Percentiles rank a stretch among this genome's conserved stretches.
Conservation (phyloP, 1,140 invertebrate genomes). For the Pantala flavescens region DNA sequence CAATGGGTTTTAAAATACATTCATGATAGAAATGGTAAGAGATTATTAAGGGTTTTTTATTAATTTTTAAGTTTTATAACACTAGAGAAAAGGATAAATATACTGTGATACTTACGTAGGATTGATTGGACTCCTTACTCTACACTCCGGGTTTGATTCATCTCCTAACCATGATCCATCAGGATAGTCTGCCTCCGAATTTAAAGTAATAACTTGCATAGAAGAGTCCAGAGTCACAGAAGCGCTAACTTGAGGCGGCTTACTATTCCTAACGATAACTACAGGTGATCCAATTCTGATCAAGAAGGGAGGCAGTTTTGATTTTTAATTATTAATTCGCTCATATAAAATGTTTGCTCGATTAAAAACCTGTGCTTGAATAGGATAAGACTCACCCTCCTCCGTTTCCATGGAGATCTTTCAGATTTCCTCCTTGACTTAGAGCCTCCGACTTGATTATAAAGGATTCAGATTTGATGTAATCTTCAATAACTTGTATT, state of each 20-base stretch:
- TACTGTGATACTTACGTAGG: conserved; percentile 33
- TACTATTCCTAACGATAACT: conserved; percentile 7
- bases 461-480: neutral
- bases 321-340: too few species aligned
- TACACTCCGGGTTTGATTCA: conserved; percentile 38
- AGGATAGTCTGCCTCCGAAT: conserved; percentile 38
- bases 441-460: neutral
- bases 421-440: neutral
- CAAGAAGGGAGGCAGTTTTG: too few species aligned
- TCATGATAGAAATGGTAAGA: too few species aligned
- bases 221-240: conserved; percentile 22
- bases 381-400: neutral
- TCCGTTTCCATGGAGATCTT: neutral
- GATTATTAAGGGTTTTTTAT: too few species aligned
- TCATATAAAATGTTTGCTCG: too few species aligned
- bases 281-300: neutral
- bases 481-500: neutral
- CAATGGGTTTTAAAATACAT: too few species aligned
- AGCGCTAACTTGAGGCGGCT: conserved; percentile 20
- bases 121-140: conserved; percentile 40
- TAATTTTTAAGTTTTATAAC: too few species aligned
- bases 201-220: conserved; percentile 29
- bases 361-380: too few species aligned
- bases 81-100: too few species aligned
- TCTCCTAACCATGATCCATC: conserved; percentile 46